Evolutionary conservation across 2,888 invertebrate species (phyloP).

Genomic region (Cataglyphis rosenhaueri): DNA sequence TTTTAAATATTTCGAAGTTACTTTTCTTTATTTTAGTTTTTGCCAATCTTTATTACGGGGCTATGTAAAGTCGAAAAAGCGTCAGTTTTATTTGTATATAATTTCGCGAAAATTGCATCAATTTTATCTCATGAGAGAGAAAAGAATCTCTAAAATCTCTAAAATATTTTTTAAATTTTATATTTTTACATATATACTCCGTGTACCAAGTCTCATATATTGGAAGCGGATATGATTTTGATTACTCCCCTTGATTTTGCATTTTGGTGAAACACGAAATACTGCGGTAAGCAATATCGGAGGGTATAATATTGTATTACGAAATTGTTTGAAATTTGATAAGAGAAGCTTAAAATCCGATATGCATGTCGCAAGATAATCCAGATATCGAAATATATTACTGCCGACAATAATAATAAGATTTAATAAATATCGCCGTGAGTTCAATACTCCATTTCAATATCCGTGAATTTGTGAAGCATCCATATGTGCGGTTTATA

Average conservation of each 20-base stretch:
- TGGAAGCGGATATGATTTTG: neutral
- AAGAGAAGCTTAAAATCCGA: neutral
- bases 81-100: neutral
- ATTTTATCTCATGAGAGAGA: neutral
- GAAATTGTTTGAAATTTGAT: slow-evolving; percentile 6
- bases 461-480: neutral
- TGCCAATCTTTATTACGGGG: neutral
- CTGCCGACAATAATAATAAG: slow-evolving; percentile 14
- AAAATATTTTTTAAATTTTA: neutral
- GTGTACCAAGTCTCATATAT: neutral
- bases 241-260: slow-evolving; percentile 2
- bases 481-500: neutral
- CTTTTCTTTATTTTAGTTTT: neutral
- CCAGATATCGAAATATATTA: slow-evolving; percentile 8
- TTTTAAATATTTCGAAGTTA: neutral
- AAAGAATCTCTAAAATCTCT: neutral
- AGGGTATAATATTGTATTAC: neutral
- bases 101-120: neutral
- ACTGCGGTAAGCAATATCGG: neutral
- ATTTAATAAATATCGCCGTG: slow-evolving; percentile 1
- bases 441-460: slow-evolving; percentile 21
- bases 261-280: neutral
- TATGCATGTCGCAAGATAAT: neutral
- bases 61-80: neutral
- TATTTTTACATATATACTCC: neutral